Evolutionary conservation across 2,888 invertebrate species (phyloP).

Genomic region (Metacarcinus magister): DNA sequence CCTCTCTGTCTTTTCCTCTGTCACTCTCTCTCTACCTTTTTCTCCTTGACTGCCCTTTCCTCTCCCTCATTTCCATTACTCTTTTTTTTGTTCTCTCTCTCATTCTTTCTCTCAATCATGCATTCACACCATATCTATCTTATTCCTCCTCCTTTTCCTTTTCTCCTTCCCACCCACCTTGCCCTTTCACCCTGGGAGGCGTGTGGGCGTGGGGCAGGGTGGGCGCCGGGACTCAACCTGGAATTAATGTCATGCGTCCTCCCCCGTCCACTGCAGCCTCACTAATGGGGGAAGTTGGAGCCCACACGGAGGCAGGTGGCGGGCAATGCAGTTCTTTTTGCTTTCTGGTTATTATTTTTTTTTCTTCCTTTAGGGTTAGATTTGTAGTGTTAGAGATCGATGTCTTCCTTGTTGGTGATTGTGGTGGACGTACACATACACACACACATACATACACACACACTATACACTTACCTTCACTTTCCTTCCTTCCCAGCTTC

Average conservation of each 20-base stretch:
- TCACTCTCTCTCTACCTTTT: neutral
- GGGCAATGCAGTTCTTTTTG: neutral
- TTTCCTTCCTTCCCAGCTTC: neutral
- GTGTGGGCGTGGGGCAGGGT: neutral
- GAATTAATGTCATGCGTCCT: constrained; percentile 38
- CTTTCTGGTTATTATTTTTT: neutral
- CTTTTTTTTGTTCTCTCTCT: neutral
- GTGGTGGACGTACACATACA: neutral
- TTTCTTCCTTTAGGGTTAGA: neutral
- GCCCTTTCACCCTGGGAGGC: neutral
- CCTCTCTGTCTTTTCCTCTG: neutral
- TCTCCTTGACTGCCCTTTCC: neutral
- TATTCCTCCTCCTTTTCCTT: neutral
- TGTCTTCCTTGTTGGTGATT: neutral
- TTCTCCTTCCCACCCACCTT: neutral
- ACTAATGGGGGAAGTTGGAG: neutral
- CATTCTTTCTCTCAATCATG: too few species aligned
- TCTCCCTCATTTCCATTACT: neutral
- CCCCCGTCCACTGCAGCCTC: neutral
- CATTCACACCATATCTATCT: neutral
- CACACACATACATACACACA: too few species aligned
- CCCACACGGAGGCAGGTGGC: constrained; percentile 7
- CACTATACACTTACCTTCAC: neutral
- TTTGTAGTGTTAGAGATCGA: neutral
- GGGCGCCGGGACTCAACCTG: neutral